phyloP scores from a whole-genome alignment of 2,113 vertebrate genomes.

The Brachypteracias leptosomus region DNA sequence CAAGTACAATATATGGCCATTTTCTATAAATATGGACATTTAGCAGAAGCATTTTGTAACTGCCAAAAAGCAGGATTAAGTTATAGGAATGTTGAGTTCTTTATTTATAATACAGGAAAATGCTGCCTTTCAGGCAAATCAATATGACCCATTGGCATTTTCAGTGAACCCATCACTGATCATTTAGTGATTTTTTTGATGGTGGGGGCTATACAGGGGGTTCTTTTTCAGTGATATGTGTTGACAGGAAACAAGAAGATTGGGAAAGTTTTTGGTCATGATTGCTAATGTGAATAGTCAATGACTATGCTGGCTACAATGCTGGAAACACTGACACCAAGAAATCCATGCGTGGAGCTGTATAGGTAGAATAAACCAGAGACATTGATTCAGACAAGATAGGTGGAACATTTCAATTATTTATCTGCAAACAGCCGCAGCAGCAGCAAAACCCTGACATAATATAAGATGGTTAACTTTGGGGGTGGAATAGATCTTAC shows the following conservation, averaged over 20 bases:
- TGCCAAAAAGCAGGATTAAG: background rate
- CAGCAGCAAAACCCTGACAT: constrained; percentile 7
- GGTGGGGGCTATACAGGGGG: background rate
- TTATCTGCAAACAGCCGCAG: background rate
- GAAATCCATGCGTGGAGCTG: background rate
- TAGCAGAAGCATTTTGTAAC: background rate
- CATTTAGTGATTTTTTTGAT: background rate
- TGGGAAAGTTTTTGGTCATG: background rate
- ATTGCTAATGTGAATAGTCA: background rate
- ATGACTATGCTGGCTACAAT: background rate
- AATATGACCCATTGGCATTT: background rate
- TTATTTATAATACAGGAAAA: background rate
- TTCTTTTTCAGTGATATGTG: background rate
- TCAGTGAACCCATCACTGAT: background rate
- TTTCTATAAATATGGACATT: background rate
- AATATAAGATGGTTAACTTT: background rate
- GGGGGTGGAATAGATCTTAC: background rate
- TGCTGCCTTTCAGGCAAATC: background rate
- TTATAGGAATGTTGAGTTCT: background rate
- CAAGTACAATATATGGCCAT: background rate
- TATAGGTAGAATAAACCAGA: background rate
- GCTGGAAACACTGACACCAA: background rate
- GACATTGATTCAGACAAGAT: background rate
- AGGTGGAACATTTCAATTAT: constrained; percentile 32
- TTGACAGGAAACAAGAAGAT: background rate